Evolutionary conservation across 2,113 vertebrate genomes (phyloP).

Genomic region (Siniperca chuatsi): DNA sequence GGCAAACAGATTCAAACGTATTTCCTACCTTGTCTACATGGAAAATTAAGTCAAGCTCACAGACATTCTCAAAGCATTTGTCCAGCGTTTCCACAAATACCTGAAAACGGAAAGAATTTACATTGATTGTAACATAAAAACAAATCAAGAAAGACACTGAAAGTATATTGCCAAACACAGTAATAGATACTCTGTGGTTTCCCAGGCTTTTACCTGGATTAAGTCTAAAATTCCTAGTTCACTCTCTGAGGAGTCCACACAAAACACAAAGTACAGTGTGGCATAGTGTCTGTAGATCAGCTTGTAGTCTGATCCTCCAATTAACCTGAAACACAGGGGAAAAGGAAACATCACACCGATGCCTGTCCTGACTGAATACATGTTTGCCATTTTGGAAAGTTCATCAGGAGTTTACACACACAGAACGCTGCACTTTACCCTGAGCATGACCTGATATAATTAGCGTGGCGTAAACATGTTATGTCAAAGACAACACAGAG

Average conservation of each 20-base stretch:
- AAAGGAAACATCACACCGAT: constrained; percentile 6
- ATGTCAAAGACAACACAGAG: not conserved
- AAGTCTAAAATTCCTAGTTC: constrained; percentile 99
- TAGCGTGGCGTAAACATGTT: not conserved
- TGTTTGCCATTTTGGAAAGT: not conserved
- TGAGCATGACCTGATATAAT: not conserved
- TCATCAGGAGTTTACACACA: not conserved
- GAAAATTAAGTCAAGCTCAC: constrained; percentile 99
- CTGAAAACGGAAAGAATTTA: constrained; percentile 75
- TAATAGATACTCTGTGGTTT: not conserved
- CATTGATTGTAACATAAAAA: not conserved
- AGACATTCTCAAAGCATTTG: constrained; percentile 99
- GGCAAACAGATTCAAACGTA: not conserved
- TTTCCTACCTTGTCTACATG: constrained; percentile 97
- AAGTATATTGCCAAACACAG: not conserved
- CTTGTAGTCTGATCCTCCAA: constrained; percentile 98
- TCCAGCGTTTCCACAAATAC: constrained; percentile 99
- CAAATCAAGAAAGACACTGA: not conserved
- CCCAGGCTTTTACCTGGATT: constrained; percentile 91
- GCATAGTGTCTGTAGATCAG: constrained; percentile 99
- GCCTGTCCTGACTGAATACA: not conserved
- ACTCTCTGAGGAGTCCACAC: constrained; percentile 99
- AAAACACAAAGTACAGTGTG: constrained; percentile 99
- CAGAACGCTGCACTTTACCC: not conserved
- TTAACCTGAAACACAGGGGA: constrained; percentile 87